Conservation (phyloP, 2,797 vertebrate genomes). For the Artibeus lituratus region DNA sequence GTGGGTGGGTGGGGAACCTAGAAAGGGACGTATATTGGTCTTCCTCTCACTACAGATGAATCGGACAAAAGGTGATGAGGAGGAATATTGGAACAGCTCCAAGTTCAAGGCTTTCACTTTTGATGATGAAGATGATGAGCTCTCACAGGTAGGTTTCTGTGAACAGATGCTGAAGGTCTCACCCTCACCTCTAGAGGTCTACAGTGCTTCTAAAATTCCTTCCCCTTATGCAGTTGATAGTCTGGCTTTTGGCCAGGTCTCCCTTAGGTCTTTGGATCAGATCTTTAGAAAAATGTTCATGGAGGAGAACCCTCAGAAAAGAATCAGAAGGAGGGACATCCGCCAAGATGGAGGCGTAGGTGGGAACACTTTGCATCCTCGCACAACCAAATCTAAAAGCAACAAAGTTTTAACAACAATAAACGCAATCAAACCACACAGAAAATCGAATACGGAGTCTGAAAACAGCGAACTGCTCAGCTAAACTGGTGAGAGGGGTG, state of each 20-base stretch:
- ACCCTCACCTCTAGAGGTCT: too few species aligned
- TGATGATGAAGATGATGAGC: conserved; percentile 95
- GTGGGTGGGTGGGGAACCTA: background rate
- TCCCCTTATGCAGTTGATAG: background rate
- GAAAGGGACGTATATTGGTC: background rate
- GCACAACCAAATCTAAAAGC: too few species aligned
- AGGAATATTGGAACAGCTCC: conserved; percentile 97
- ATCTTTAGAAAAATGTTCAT: background rate
- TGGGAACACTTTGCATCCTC: too few species aligned
- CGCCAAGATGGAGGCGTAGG: too few species aligned
- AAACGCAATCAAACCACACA: too few species aligned
- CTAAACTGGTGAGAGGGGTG: too few species aligned
- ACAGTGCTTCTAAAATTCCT: background rate
- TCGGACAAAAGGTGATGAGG: conserved; percentile 91
- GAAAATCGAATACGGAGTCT: too few species aligned
- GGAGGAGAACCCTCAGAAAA: background rate
- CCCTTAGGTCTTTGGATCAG: background rate
- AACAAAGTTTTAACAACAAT: too few species aligned
- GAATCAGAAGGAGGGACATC: background rate
- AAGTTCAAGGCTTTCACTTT: conserved; percentile 95
- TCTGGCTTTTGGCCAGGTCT: background rate
- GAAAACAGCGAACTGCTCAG: too few species aligned
- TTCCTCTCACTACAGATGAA: conserved; percentile 85
- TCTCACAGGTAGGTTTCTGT: conserved; percentile 85
- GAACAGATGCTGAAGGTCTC: background rate